Evolutionary conservation across 2,888 invertebrate genomes (phyloP), one percentile per base, ranked within the genome.

Genomic region (Entomobrya multifasciata): DNA sequence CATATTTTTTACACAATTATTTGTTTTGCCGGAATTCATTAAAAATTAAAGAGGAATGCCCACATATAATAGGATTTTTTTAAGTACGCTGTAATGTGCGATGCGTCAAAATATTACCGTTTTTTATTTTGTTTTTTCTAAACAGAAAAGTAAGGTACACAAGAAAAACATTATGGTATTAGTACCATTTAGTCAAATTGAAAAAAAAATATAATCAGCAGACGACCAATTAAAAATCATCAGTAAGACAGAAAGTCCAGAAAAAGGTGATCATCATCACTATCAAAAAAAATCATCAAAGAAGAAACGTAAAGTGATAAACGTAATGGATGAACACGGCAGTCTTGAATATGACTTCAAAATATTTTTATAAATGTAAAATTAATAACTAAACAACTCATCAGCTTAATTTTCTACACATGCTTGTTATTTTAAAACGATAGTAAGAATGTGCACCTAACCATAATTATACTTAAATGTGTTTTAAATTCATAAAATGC

Each of bases 281-380:
- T 8, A 36, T 36, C 4, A 36, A 36, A 36, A 36, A 36, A 36
- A 36, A n/a, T n/a, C n/a, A n/a, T 81, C 36, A 80, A 74, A 57
- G 25, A 52, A 15, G 62, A 60, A 62, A 49, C 79, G 62, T n/a
- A 82, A 74, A 47, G 70, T 78, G 67, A 86, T 86, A 86, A 86
- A 86, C 85, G 85, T 86, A 86, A 72, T 86, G 85, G 79, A 86
- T 87, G 82, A 88, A 88, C 88, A 88, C 88, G 83, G 86, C 88
- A 88, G 88, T 88, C 88, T 88, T 88, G 76, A 83, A 83, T 79
- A 88, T 88, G 88, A 88, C 88, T 88, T 86, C 83, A 88, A 88
- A 70, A 86, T 79, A 79, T 74, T n/a, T n/a, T n/a, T n/a, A n/a
- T 30, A 74, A 60, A 6, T 30, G 36, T 27, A 60, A 27, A 60